phyloP scores from a whole-genome alignment of 2,113 vertebrate genomes.

The Elachura formosa region DNA sequence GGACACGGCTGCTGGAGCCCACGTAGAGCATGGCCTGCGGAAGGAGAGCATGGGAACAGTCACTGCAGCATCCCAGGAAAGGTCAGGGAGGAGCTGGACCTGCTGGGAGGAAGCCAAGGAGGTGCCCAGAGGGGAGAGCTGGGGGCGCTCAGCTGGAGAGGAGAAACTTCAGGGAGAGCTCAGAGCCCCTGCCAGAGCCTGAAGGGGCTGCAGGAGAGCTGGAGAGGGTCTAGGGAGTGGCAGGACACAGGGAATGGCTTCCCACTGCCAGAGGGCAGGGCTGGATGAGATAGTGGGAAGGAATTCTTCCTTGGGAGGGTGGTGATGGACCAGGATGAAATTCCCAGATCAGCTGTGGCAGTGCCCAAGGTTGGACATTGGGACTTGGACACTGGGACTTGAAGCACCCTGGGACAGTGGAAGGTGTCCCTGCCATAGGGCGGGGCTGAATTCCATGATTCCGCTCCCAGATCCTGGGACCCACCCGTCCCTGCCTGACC shows the following conservation, averaged over 20 bases:
- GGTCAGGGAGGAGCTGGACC: fast-evolving
- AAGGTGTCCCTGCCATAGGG: not conserved
- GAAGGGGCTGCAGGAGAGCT: not conserved
- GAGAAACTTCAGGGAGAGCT: not conserved
- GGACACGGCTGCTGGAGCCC: slow-evolving; percentile 47
- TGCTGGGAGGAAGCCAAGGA: not conserved
- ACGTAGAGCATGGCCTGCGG: slow-evolving; percentile 67
- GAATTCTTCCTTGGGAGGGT: not conserved
- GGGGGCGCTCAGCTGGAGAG: fast-evolving
- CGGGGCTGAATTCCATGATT: not conserved
- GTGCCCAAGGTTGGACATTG: not conserved
- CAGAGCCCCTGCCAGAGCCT: fast-evolving
- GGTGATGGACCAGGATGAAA: not conserved
- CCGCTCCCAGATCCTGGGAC: fast-evolving
- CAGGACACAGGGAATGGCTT: not conserved
- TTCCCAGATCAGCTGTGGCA: not conserved
- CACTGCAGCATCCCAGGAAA: fast-evolving
- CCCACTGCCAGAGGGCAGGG: not conserved
- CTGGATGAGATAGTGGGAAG: not conserved
- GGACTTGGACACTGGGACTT: fast-evolving
- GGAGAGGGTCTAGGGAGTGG: not conserved
- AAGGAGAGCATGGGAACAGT: not conserved
- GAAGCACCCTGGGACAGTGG: fast-evolving
- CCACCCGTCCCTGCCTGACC: too few species aligned
- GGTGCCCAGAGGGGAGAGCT: not conserved